Evolutionary conservation across 2,888 invertebrate species (phyloP).

Genomic region (Podabrus alpinus): DNA sequence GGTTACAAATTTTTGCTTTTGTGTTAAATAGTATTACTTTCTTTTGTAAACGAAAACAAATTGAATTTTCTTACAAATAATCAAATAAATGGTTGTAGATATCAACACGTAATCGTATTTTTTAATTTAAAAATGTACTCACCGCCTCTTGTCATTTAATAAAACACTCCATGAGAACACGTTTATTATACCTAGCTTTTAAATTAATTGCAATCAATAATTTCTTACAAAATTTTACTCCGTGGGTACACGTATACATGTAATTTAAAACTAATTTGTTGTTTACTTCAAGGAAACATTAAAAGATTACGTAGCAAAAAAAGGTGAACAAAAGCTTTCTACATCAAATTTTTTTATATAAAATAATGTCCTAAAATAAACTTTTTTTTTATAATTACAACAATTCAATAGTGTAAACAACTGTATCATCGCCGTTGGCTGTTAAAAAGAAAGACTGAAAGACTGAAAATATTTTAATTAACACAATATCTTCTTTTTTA

Average conservation of each 20-base stretch:
- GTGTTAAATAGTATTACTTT: conserved; percentile 16
- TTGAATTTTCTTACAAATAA: background rate
- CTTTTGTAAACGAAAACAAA: conserved; percentile 7
- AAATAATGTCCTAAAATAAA: background rate
- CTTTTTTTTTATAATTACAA: background rate
- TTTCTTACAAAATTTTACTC: background rate
- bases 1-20: conserved; percentile 25
- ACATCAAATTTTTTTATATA: background rate
- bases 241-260: background rate
- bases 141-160: background rate
- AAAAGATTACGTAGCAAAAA: background rate
- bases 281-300: background rate
- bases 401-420: background rate
- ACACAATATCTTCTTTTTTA: too few species aligned
- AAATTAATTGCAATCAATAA: background rate
- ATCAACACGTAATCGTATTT: background rate
- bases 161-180: background rate
- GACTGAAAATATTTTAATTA: too few species aligned
- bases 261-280: background rate
- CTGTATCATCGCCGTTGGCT: background rate
- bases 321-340: background rate
- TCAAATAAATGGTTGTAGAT: background rate
- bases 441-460: too few species aligned
- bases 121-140: background rate
- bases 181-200: background rate